A percentile compares a stretch with the other conserved stretches of the same genome.
Evolutionary conservation across 2,797 vertebrate species (phyloP).

Genomic region (Ibycter americanus): DNA sequence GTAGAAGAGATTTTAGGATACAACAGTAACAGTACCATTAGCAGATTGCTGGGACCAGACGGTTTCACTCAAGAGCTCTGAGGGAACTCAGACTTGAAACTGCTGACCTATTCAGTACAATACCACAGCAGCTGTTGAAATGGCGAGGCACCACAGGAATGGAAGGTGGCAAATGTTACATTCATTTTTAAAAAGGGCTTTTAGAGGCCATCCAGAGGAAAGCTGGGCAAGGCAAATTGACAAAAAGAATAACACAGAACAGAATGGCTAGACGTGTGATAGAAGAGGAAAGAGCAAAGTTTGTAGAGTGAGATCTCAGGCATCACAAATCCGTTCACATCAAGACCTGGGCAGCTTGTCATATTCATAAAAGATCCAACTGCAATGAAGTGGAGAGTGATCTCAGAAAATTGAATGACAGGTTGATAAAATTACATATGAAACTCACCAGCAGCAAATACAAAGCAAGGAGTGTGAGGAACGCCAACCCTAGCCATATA

Average conservation of each 20-base stretch:
- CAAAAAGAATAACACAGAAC: neutral
- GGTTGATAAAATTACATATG: neutral
- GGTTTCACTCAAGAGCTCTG: conserved; percentile 13
- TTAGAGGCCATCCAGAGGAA: conserved; percentile 32
- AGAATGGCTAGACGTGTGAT: neutral
- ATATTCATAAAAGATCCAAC: neutral
- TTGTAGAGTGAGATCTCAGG: neutral
- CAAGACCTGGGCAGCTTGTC: neutral
- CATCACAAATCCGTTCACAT: neutral
- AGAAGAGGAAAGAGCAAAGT: neutral
- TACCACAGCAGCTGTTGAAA: conserved; percentile 43
- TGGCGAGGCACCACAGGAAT: conserved; percentile 1
- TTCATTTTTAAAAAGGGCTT: conserved; percentile 32
- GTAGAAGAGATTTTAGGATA: neutral
- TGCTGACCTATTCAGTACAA: conserved; percentile 54
- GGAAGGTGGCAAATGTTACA: conserved; percentile 48
- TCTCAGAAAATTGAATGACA: neutral
- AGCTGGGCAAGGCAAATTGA: neutral
- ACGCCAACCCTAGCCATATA: neutral
- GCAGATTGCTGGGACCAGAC: neutral
- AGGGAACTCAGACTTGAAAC: conserved; percentile 5
- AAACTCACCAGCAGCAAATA: neutral
- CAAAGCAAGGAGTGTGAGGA: neutral
- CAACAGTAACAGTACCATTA: neutral
- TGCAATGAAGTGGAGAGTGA: neutral